Evolutionary conservation across 2,888 invertebrate species (phyloP).

Genomic region (Nymphalis c-album): DNA sequence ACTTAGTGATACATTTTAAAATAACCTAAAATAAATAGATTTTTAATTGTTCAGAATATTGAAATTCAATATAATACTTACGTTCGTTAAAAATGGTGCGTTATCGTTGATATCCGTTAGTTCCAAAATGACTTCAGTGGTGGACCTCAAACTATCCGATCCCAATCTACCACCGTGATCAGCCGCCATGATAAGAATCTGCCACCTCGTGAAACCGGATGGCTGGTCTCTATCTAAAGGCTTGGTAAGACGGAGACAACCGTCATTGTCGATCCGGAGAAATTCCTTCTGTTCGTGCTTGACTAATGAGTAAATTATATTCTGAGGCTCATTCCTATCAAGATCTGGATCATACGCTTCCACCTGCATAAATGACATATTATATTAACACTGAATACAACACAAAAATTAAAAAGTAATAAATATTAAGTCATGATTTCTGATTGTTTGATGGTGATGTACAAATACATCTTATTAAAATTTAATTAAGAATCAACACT

Average conservation of each 20-base stretch:
- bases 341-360: conserved; percentile 94
- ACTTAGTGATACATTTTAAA: too few relatives aligned
- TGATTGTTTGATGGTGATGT: too few relatives aligned
- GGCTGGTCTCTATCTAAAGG: conserved; percentile 95
- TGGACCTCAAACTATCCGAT: conserved; percentile 82
- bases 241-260: conserved; percentile 87
- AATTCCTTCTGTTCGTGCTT: conserved; percentile 87
- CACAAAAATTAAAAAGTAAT: neutral
- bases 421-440: too few relatives aligned
- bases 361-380: conserved; percentile 60
- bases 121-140: conserved; percentile 85
- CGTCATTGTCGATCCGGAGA: conserved; percentile 86
- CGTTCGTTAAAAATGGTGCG: conserved; percentile 91
- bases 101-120: conserved; percentile 96
- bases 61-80: conserved; percentile 56
- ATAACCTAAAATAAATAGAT: too few relatives aligned
- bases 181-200: conserved; percentile 87
- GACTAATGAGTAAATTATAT: conserved; percentile 88
- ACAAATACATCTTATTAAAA: too few relatives aligned
- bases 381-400: neutral
- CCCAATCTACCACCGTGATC: conserved; percentile 85
- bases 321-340: conserved; percentile 87
- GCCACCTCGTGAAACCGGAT: conserved; percentile 90
- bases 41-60: neutral
- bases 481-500: neutral